phyloP scores from a whole-genome alignment of 2,113 vertebrate species.

The Pyxicephalus adspersus region DNA sequence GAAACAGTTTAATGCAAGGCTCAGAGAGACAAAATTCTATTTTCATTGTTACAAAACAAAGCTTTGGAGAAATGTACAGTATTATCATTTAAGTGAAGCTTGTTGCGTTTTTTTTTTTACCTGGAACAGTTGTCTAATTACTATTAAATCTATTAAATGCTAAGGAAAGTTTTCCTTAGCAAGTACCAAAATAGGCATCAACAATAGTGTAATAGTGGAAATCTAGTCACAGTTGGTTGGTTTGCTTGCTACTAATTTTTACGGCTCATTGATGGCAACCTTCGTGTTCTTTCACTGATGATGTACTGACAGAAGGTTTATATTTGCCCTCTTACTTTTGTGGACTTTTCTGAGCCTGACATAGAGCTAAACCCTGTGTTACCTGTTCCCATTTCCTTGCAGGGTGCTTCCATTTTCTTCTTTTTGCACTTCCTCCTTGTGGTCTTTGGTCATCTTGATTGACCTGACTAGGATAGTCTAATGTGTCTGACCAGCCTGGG shows the following conservation, averaged over 20 bases:
- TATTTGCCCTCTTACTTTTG: too few relatives aligned
- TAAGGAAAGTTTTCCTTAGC: constrained; percentile 45
- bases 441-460: too few relatives aligned
- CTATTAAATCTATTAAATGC: constrained; percentile 20
- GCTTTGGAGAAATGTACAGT: not conserved
- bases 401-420: too few relatives aligned
- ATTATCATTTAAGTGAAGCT: constrained; percentile 11
- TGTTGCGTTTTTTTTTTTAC: constrained; percentile 24
- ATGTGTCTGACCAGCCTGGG: too few relatives aligned
- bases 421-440: too few relatives aligned
- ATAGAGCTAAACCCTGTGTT: too few relatives aligned
- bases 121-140: constrained; percentile 26
- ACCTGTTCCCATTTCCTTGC: too few relatives aligned
- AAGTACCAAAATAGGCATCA: constrained; percentile 3
- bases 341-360: too few relatives aligned
- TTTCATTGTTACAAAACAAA: not conserved
- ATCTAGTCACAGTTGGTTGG: not conserved
- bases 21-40: not conserved
- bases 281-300: too few relatives aligned
- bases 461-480: too few relatives aligned
- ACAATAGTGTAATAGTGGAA: constrained; percentile 33
- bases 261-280: not conserved
- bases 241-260: not conserved
- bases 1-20: not conserved
- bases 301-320: too few relatives aligned